These are phyloP conservation scores for Sceloporus tristichus DNA, from an alignment of 2,113 vertebrate genomes.

Conservation along the genomic window DNA sequence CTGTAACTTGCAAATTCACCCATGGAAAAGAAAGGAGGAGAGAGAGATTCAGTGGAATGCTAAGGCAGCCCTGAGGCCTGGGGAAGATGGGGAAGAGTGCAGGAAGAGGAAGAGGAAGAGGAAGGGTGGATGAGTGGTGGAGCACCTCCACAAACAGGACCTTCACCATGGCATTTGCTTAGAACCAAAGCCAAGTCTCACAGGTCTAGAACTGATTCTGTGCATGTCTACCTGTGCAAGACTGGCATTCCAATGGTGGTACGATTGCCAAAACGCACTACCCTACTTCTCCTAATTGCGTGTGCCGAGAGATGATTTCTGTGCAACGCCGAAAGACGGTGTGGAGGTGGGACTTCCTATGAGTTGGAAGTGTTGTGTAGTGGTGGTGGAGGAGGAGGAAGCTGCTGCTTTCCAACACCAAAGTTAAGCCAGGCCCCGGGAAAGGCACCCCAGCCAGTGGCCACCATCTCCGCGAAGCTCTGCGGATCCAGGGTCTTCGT, in stretches of 20 bases:
- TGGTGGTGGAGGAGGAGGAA: background rate
- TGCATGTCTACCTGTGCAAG: accelerated
- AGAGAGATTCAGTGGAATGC: accelerated
- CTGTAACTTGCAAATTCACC: background rate
- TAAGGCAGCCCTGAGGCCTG: background rate
- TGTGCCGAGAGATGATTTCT: background rate
- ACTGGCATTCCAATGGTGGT: accelerated
- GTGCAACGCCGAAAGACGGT: constrained; percentile 43
- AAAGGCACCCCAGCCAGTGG: background rate
- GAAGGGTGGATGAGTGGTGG: background rate
- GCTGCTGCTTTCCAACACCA: background rate
- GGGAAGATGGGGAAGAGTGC: background rate
- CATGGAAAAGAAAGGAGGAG: background rate
- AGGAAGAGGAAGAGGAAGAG: background rate
- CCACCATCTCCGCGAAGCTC: background rate
- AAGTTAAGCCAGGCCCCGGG: accelerated
- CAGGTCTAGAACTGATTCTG: background rate
- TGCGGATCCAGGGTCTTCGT: background rate
- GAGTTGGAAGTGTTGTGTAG: background rate
- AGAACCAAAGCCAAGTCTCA: accelerated
- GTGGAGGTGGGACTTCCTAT: constrained; percentile 9
- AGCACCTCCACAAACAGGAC: background rate
- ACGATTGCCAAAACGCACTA: background rate
- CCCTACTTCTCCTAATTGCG: accelerated
- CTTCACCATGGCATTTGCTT: accelerated